Percentiles rank a stretch among this genome's conserved stretches.
Evolutionary conservation across 2,797 vertebrate genomes (phyloP).

Genomic region (Sebastes kiyomatsui): DNA sequence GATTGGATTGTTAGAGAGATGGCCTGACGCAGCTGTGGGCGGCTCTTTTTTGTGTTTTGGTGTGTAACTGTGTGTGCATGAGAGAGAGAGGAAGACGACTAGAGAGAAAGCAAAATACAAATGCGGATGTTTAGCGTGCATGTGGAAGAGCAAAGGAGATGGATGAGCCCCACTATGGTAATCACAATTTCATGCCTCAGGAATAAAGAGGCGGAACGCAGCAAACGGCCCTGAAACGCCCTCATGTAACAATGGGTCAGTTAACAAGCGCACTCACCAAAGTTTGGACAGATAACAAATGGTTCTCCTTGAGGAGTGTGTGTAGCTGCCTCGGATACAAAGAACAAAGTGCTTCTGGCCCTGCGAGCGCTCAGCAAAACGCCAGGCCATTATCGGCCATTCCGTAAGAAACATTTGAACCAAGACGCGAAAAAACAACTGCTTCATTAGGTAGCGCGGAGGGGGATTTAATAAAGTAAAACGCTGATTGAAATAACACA

Average conservation of each 20-base stretch:
- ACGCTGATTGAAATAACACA: constrained; percentile 59
- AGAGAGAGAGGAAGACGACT: constrained; percentile 28
- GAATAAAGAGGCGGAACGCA: constrained; percentile 59
- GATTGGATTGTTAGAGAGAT: constrained; percentile 82
- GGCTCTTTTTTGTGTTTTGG: constrained; percentile 72
- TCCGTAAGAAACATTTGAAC: constrained; percentile 54
- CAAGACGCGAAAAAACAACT: constrained; percentile 24
- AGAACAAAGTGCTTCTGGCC: constrained; percentile 38
- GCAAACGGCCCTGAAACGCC: constrained; percentile 46
- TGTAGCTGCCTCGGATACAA: constrained; percentile 47
- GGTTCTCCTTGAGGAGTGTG: constrained; percentile 60
- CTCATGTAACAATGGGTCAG: constrained; percentile 67
- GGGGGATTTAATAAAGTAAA: constrained; percentile 65
- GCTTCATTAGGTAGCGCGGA: constrained; percentile 32
- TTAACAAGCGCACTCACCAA: constrained; percentile 66
- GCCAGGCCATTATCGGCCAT: constrained; percentile 38
- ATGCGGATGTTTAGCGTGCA: constrained; percentile 38
- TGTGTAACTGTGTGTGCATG: constrained; percentile 38
- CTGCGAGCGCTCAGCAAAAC: constrained; percentile 46
- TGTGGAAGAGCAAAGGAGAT: constrained; percentile 49
- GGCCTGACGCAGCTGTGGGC: constrained; percentile 82
- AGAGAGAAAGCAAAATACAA: constrained; percentile 44
- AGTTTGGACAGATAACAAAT: constrained; percentile 73
- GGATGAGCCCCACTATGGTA: constrained; percentile 68
- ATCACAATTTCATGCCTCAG: constrained; percentile 66